Evolutionary conservation across 1,140 invertebrate species (phyloP), one percentile per base, ranked within the genome.

Genomic region (Drosophila oshimai): DNA sequence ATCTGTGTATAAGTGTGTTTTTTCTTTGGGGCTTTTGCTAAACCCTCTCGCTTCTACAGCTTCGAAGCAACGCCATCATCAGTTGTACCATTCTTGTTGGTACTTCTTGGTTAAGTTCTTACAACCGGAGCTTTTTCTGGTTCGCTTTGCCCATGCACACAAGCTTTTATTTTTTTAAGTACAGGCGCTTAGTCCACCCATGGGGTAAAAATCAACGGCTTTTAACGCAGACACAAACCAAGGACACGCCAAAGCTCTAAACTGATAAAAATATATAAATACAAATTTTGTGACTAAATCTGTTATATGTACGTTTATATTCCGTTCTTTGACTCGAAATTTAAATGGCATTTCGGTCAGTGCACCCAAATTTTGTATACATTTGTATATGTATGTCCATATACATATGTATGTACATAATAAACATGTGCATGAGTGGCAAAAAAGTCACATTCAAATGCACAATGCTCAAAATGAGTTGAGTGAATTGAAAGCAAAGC

Each of bases 51-150:
- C 28, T 61, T 26, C 6, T 24, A 37, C 49, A 55, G 44, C 53
- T 36, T 45, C 53, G 42, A 20, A 49, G n/a, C 65, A 71, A 53
- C 39, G 47, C 69, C 75, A 79, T 61, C 75, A 54, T 57, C 58
- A 67, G 22, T 51, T 49, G 67, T 50, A 80, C 77, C 77, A 75
- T 74, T 74, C 73, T 75, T 68, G 44, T 80, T 75, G 77, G 77
- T 80, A 80, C 76, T 80, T 80, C 77, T 74, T 80, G 65, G 57
- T 69, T 62, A 73, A 74, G 62, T 64, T 74, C 62, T 79, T 80
- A 31, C 31, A 73, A 29, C 13, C 31, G 15, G 79, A 80, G 76
- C 76, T 79, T 79, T 79, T 79, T 51, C 70, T 74, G 75, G 61
- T 57, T 57, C 57, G 57, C 24, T 41, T 37, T 37, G 9, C 26